Base-by-base conservation (phyloP, 2,888 invertebrate genomes). In the Cantharis rustica region DNA sequence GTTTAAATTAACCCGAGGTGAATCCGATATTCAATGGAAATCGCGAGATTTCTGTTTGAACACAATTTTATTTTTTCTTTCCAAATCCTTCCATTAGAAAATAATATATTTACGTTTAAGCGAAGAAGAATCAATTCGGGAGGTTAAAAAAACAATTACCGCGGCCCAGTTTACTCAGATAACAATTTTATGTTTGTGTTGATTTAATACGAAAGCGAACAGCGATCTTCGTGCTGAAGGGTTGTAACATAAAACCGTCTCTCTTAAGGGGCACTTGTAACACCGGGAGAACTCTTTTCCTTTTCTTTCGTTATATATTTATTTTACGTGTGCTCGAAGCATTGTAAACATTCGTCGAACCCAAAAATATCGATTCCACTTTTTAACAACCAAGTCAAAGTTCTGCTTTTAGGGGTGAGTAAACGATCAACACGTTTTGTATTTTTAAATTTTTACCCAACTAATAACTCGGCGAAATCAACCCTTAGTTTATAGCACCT, bases 171-270 rank as follows among this genome's bases (percentile, higher is more conserved):
- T 72, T 72, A 66, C 66, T 66, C n/a, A 20, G 31, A 31, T 66
- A 72, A 72, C 72, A 72, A 47, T 72, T 72, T 66, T 47, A 72
- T 66, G 62, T 31, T 47, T 47, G 47, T 72, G 64, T 72, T 66
- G 66, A 71, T 62, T 20, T 71, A 71, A 71, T 71, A 61, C 26
- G 23, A 66, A 31, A 15, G n/a, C 20, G 47, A 72, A 72, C 64
- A 64, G n/a, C 47, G 9, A n/a, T 47, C 7, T n/a, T 47, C 47
- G 47, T 47, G 47, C 47, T 47, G 31, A 47, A 71, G 70, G 20
- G 16, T 17, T 13, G 64, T 66, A 72, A 72, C 66, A 66, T 47
- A 66, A 72, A 72, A 72, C 72, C 72, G 20, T n/a, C 66, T 7
- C 7, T 10, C n/a, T 61, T 62, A n/a, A 61, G 61, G 62, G 62